Base-by-base conservation (phyloP, 2,888 invertebrate species). In the Anorthoa munda region DNA sequence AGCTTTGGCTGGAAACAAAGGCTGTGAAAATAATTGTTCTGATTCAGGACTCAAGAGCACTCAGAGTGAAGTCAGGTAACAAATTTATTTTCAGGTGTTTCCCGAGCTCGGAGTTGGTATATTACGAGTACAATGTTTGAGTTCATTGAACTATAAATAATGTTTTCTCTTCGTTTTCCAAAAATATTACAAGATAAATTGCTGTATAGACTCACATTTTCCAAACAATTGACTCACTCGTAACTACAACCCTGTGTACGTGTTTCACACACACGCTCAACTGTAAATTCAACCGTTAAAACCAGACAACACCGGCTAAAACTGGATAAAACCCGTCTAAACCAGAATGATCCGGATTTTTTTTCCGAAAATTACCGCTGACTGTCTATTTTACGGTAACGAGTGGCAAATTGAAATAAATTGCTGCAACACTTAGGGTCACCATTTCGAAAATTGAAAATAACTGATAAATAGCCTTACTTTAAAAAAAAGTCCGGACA, bases 401-500 rank as follows among this genome's bases (percentile, higher is more conserved):
- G 73, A 75, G 69, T 64, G 51, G 67, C 67, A 82, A 80, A 85
- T 85, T 72, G 72, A 74, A 82, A 85, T 71, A 82, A 80, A 82
- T 82, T 75, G 82, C 45, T 63, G 66, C 55, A 67, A 66, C 72
- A 75, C 74, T 81, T 39, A 39, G 39, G 39, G 39, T 39, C 39
- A 39, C 39, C 39, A 39, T 39, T 39, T 9, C 4, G 7, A 39
- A 39, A 39, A 1, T 39, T 39, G 39, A 39, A 39, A 7, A 39
- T 1, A 0, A 9, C 39, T 9, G 39, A 4, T 9, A 39, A 39
- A 9, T 9, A 39, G 0, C 0, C 9, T 39, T 39, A 39, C 9
- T 39, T 39, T 9, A 39, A 39, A 39, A 26, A 39, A 39, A 39
- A 9, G 7, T 5, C 31, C 31, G 31, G 5, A 31, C 7, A 31